phyloP scores from a whole-genome alignment of 1,140 invertebrate genomes.

The Sycobia sp. region DNA sequence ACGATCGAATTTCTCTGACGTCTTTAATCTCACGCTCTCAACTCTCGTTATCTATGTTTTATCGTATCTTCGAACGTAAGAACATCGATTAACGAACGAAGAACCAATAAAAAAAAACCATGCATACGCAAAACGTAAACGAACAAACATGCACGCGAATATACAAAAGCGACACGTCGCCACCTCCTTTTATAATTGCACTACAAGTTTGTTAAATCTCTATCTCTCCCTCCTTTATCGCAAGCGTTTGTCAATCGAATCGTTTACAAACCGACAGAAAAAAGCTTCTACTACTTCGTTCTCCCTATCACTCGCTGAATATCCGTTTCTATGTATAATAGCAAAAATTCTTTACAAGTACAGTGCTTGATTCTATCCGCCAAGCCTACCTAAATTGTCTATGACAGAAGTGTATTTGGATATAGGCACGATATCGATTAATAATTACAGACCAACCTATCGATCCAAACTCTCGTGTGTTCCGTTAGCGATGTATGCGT shows the following conservation, averaged over 20 bases:
- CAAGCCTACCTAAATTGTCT: too few relatives aligned
- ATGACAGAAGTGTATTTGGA: slow-evolving; percentile 53
- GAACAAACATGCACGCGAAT: slow-evolving; percentile 2
- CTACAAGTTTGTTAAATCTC: slow-evolving; percentile 35
- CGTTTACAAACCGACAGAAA: slow-evolving; percentile 33
- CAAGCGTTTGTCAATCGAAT: background rate
- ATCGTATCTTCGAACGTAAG: background rate
- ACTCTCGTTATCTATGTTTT: slow-evolving; percentile 27
- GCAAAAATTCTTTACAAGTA: slow-evolving; percentile 3
- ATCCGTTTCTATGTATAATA: slow-evolving; percentile 1
- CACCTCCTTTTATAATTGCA: slow-evolving; percentile 46
- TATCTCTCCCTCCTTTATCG: slow-evolving; percentile 5
- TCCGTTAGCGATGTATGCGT: too few relatives aligned
- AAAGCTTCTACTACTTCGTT: slow-evolving; percentile 44
- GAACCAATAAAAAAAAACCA: too few relatives aligned
- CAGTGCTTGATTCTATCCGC: slow-evolving; percentile 21
- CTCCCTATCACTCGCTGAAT: background rate
- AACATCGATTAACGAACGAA: too few relatives aligned
- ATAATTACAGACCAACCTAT: slow-evolving; percentile 39
- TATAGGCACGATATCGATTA: slow-evolving; percentile 56
- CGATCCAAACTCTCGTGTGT: slow-evolving; percentile 49
- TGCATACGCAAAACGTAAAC: background rate
- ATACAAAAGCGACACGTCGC: slow-evolving; percentile 32
- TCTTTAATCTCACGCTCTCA: too few relatives aligned
- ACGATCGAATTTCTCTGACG: too few relatives aligned